These are phyloP conservation scores for Lithophane ornitopus DNA, from an alignment of 2,888 invertebrate species.

Conservation along the genomic window DNA sequence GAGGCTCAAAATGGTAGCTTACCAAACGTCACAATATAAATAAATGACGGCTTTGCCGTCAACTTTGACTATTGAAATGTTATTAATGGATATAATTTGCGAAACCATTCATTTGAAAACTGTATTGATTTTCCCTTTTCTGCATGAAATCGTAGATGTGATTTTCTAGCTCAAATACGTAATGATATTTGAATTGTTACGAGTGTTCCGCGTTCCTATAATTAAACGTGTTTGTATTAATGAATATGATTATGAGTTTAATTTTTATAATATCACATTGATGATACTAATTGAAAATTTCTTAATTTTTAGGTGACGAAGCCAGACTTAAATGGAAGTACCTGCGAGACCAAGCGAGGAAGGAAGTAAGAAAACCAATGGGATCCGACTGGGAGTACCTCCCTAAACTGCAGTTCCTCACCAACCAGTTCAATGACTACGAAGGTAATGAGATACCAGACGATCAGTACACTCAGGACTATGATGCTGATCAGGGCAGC, in stretches of 20 bases:
- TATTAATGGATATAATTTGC: constrained; percentile 6
- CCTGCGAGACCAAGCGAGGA: constrained; percentile 86
- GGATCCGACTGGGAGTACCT: constrained; percentile 86
- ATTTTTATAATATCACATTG: too few relatives aligned
- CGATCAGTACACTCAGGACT: constrained; percentile 75
- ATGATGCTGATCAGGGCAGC: constrained; percentile 77
- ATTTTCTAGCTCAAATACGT: not conserved
- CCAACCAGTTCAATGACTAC: constrained; percentile 86
- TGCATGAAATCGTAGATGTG: not conserved
- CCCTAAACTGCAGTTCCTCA: constrained; percentile 84
- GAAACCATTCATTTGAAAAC: not conserved
- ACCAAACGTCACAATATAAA: not conserved
- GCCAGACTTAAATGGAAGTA: constrained; percentile 88
- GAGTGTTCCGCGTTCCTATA: not conserved
- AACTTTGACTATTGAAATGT: constrained; percentile 8
- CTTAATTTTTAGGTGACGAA: constrained; percentile 80
- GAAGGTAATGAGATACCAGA: constrained; percentile 80
- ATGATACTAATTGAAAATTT: not conserved
- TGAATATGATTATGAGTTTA: not conserved
- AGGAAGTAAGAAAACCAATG: constrained; percentile 84
- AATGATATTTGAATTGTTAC: too few relatives aligned
- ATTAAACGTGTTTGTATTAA: too few relatives aligned
- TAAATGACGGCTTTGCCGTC: not conserved
- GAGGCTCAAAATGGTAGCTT: not conserved
- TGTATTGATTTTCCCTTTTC: constrained; percentile 4